These are phyloP conservation scores for Ancistrus triradiatus DNA, from an alignment of 2,113 vertebrate species.

Conservation along the genomic window DNA sequence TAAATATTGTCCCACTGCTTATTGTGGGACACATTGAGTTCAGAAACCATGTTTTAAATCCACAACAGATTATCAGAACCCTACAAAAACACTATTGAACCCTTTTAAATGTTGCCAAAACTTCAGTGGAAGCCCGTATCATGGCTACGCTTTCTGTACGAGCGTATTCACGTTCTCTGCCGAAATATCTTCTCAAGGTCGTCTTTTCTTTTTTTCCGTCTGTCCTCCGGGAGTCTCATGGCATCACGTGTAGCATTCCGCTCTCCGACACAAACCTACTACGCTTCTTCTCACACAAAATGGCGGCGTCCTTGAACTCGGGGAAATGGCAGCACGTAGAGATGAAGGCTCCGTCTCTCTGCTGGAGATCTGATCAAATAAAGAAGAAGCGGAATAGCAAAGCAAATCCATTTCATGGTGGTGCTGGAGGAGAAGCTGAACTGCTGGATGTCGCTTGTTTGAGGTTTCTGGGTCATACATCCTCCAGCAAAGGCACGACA, in stretches of 20 bases:
- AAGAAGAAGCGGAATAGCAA: not conserved
- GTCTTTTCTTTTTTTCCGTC: not conserved
- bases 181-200: not conserved
- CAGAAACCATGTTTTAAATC: too few relatives aligned
- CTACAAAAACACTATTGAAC: too few relatives aligned
- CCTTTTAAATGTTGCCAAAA: too few relatives aligned
- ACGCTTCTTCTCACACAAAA: constrained; percentile 29
- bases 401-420: constrained; percentile 15
- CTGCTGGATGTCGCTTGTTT: not conserved
- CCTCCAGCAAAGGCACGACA: not conserved
- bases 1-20: too few relatives aligned
- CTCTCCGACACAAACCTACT: not conserved
- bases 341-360: constrained; percentile 12
- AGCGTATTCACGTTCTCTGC: too few relatives aligned
- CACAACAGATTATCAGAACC: too few relatives aligned
- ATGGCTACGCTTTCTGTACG: too few relatives aligned
- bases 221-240: constrained; percentile 2
- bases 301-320: constrained; percentile 19
- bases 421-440: not conserved
- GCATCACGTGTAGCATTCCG: not conserved
- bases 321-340: constrained; percentile 24
- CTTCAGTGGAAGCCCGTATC: too few relatives aligned
- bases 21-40: too few relatives aligned
- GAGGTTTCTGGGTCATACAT: constrained; percentile 24
- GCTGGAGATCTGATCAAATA: constrained; percentile 20